Percentiles rank a stretch among this genome's conserved stretches.
These are phyloP conservation scores for Craterocephalus amniculus DNA, from an alignment of 2,797 vertebrate genomes.

Conservation along the genomic window DNA sequence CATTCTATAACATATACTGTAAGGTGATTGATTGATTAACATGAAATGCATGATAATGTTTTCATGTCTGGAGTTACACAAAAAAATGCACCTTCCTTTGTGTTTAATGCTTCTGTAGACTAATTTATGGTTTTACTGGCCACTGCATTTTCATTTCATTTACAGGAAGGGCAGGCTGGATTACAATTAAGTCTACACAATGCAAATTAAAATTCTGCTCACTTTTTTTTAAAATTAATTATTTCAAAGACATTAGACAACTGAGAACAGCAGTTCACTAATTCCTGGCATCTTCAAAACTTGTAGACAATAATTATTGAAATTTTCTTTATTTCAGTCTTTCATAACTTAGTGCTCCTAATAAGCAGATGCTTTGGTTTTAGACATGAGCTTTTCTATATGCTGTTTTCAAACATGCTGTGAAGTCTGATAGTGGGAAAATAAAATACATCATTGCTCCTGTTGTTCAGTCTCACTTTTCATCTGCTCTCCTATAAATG, in stretches of 20 bases:
- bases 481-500: slow-evolving; percentile 15
- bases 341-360: not conserved
- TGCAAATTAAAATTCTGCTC: not conserved
- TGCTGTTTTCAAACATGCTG: slow-evolving; percentile 1
- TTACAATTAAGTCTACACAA: not conserved
- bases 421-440: not conserved
- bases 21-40: too few species aligned
- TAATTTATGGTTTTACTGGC: not conserved
- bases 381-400: not conserved
- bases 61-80: not conserved
- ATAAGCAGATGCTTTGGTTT: not conserved
- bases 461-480: slow-evolving; percentile 22
- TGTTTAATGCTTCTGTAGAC: too few species aligned
- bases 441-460: not conserved
- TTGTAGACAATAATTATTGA: not conserved
- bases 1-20: too few species aligned
- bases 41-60: not conserved
- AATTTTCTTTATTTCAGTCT: not conserved
- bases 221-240: not conserved
- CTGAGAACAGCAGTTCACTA: not conserved
- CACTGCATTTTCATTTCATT: not conserved
- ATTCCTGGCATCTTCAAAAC: not conserved
- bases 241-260: not conserved
- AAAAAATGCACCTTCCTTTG: too few species aligned
- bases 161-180: not conserved